Evolutionary conservation across 2,888 invertebrate species (phyloP).

Genomic region (Anticlea derivata): DNA sequence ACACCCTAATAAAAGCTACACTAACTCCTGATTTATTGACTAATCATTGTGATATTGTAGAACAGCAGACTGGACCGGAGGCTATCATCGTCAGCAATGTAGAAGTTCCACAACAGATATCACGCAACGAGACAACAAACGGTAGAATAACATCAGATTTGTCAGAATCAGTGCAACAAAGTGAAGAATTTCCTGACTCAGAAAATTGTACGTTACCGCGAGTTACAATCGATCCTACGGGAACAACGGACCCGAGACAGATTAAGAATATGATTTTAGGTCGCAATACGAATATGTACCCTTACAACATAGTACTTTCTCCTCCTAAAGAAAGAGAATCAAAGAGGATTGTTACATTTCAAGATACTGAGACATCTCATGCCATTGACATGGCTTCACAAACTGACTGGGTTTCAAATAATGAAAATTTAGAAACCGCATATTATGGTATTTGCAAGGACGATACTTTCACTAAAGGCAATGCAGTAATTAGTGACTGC

Average conservation of each 20-base stretch:
- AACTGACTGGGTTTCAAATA: constrained; percentile 35
- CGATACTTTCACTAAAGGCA: constrained; percentile 13
- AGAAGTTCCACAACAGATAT: constrained; percentile 3
- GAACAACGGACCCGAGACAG: constrained; percentile 47
- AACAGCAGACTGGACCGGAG: constrained; percentile 33
- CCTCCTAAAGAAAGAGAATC: constrained; percentile 61
- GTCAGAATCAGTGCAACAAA: constrained; percentile 29
- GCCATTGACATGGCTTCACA: constrained; percentile 35
- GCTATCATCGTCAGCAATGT: constrained; percentile 1
- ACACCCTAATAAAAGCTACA: constrained; percentile 39
- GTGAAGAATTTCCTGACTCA: constrained; percentile 63
- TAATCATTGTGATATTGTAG: constrained; percentile 65
- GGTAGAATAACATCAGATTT: constrained; percentile 17
- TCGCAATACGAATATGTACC: constrained; percentile 63
- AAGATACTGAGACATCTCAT: constrained; percentile 43
- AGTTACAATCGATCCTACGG: constrained; percentile 48
- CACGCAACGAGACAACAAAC: not conserved
- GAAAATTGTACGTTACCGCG: constrained; percentile 62
- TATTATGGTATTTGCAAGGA: constrained; percentile 1
- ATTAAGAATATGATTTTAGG: constrained; percentile 73
- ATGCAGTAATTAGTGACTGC: constrained; percentile 30
- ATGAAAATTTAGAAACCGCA: constrained; percentile 13
- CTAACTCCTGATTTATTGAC: constrained; percentile 84
- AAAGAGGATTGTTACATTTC: constrained; percentile 65
- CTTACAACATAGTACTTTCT: constrained; percentile 73